Evolutionary conservation across 2,113 vertebrate genomes (phyloP), one percentile per base, ranked within the genome.

Genomic region (Orthonyx spaldingii): DNA sequence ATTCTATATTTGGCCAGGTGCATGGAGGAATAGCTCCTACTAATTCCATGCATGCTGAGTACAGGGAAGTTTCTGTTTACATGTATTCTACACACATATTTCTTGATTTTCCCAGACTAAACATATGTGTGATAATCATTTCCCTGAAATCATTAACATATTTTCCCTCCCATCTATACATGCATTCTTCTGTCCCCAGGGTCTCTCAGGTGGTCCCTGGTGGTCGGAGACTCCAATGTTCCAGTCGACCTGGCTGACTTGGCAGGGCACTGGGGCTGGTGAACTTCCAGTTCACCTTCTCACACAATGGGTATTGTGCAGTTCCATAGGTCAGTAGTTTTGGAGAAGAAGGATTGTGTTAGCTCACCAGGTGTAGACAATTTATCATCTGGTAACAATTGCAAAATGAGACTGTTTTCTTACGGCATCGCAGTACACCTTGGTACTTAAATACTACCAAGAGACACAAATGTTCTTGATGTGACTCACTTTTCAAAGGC

Each of bases 171-270:
- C 14, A 23, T 39, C 28, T 56, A 19, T 11, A 11, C 11, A 23
- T 18, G n/a, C 3, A 3, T n/a, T 47, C n/a, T 47, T 56, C n/a
- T 23, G 7, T n/a, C 41, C 19, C 64, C 0, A 0, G 11, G 23
- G 19, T 47, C 41, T 39, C 19, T 28, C 9, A 47, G 41, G 28
- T 56, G 30, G 59, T 56, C n/a, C 30, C 24, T 13, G 14, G 6
- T 56, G n/a, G 23, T 2, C 39, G 16, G 30, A 47, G 23, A 74
- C n/a, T 16, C 16, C 42, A 56, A 0, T 65, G 41, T 47, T 74
- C 42, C 69, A 24, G 28, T 1, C 41, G 69, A 84, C 69, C 69
- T 30, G 69, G 50, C 50, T 65, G 70, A 85, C 30, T 20, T 74
- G 70, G 42, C 50, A 65, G 82, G 70, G 42, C 50, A 74, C 30